phyloP scores from a whole-genome alignment of 2,797 vertebrate genomes.

The Echiichthys vipera region DNA sequence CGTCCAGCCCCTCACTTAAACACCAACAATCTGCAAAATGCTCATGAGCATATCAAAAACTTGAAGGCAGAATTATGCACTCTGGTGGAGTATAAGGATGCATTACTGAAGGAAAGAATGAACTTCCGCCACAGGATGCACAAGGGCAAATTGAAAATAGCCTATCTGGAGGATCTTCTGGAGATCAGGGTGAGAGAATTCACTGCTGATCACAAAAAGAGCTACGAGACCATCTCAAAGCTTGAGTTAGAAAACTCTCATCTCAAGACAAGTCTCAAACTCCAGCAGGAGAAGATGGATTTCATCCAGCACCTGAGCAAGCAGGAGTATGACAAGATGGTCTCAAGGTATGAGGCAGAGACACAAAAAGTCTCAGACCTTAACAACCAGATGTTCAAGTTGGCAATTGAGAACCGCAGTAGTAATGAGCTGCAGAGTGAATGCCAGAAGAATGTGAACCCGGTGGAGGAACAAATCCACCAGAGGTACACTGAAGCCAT shows the following conservation, averaged over 20 bases:
- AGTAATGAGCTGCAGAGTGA: not conserved
- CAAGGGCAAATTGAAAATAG: not conserved
- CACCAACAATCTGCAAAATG: too few species aligned
- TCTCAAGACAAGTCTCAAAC: too few species aligned
- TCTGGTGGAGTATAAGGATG: too few species aligned
- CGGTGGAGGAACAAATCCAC: not conserved
- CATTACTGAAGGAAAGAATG: too few species aligned
- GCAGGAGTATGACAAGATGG: not conserved
- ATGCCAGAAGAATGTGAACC: not conserved
- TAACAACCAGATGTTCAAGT: not conserved
- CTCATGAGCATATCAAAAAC: too few species aligned
- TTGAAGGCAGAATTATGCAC: too few species aligned
- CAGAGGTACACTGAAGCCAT: rapidly evolving
- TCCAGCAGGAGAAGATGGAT: not conserved
- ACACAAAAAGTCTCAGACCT: not conserved
- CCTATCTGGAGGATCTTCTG: not conserved
- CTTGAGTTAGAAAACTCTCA: not conserved
- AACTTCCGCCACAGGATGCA: too few species aligned
- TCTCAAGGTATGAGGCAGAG: not conserved
- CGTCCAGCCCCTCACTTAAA: too few species aligned
- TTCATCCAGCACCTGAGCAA: rapidly evolving
- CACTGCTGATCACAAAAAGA: not conserved
- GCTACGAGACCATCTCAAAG: not conserved
- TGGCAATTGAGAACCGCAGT: not conserved
- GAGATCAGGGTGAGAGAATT: not conserved